These are phyloP conservation scores for Gallirallus australis DNA, from an alignment of 2,797 vertebrate species.

Conservation along the genomic window DNA sequence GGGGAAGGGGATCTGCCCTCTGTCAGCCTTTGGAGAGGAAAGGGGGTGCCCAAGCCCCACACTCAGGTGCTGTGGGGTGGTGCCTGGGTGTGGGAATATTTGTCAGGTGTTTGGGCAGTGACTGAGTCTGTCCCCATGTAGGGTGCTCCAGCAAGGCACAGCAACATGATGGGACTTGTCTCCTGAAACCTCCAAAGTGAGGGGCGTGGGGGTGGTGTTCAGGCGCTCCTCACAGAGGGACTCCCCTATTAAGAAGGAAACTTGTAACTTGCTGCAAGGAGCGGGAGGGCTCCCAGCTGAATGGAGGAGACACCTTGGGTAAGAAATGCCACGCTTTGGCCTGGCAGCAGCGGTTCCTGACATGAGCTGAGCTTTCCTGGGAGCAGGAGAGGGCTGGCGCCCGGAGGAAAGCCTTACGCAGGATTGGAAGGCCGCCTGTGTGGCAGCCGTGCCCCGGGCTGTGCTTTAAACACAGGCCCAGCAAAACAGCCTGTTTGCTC, in stretches of 20 bases:
- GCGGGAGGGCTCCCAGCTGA: neutral
- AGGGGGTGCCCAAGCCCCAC: fast-evolving
- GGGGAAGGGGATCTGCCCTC: neutral
- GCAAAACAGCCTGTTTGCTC: neutral
- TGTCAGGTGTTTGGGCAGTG: neutral
- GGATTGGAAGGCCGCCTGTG: neutral
- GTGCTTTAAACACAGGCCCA: neutral
- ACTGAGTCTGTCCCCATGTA: fast-evolving
- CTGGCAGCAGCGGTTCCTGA: neutral
- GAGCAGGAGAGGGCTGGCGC: neutral
- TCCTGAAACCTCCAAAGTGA: neutral
- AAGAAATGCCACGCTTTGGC: neutral
- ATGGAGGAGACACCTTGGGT: neutral
- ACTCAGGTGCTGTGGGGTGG: fast-evolving
- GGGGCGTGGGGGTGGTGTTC: neutral
- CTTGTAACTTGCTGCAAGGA: neutral
- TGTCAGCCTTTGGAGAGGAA: too few relatives aligned
- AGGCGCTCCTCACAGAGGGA: neutral
- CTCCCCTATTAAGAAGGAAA: neutral
- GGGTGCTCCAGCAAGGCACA: neutral
- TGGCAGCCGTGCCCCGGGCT: neutral
- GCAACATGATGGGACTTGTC: neutral
- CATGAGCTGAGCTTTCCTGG: neutral
- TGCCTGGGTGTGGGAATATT: neutral
- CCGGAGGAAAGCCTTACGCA: neutral